phyloP scores from a whole-genome alignment of 1,140 invertebrate genomes.

The Popillia japonica region DNA sequence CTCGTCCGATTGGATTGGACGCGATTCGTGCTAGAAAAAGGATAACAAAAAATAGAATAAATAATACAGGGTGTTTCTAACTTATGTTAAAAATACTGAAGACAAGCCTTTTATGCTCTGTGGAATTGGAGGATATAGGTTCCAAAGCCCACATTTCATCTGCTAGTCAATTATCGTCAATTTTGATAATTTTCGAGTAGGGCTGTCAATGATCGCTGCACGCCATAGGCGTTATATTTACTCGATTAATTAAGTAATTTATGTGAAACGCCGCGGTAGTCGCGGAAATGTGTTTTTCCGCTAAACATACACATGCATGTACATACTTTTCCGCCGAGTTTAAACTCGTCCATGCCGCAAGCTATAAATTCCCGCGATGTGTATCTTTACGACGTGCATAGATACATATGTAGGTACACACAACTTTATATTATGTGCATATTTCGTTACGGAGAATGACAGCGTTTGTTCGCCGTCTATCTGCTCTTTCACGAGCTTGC shows the following conservation, averaged over 20 bases:
- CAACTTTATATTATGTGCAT: neutral
- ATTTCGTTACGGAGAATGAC: neutral
- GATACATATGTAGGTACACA: neutral
- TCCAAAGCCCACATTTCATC: no score
- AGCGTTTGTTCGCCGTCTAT: neutral
- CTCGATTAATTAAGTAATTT: no score
- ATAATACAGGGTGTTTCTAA: neutral
- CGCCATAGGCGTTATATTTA: no score
- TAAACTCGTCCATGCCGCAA: neutral
- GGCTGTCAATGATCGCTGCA: no score
- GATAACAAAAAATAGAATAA: neutral
- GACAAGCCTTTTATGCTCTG: no score
- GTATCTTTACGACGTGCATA: neutral
- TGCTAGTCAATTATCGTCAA: no score
- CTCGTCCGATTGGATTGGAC: neutral
- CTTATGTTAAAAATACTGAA: no score
- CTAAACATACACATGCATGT: no score
- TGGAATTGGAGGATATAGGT: no score
- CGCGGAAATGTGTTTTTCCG: neutral
- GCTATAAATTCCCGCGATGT: conserved; percentile 1
- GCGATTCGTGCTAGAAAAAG: neutral
- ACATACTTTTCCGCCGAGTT: neutral
- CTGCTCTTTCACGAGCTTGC: conserved; percentile 16
- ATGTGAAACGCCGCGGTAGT: no score
- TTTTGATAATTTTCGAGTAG: no score